phyloP scores from a whole-genome alignment of 30 jellyfish, hydroid and myxozoan genomes.

The Pelagia noctiluca region DNA sequence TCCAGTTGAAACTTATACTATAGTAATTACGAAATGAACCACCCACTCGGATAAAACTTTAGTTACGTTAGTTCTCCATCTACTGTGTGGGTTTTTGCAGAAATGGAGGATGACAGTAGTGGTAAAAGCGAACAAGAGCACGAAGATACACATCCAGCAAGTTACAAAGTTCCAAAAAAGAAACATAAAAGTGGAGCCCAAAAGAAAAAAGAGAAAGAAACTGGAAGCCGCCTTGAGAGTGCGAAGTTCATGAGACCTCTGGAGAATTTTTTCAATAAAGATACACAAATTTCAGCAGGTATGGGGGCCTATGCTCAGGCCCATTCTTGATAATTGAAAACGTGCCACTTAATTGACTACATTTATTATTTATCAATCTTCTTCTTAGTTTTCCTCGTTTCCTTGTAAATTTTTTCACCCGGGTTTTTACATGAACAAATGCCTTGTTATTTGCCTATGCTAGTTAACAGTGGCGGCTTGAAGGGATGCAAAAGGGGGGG shows the following conservation, averaged over 20 bases:
- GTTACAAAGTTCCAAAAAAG: slow-evolving; percentile 1
- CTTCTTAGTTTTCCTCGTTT: no score
- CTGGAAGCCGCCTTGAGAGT: neutral
- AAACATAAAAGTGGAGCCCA: slow-evolving; percentile 26
- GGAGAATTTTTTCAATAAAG: slow-evolving; percentile 5
- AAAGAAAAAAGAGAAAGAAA: slow-evolving; percentile 8
- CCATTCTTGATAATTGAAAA: neutral
- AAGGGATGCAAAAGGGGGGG: no score
- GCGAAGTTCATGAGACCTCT: neutral
- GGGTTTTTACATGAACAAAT: no score
- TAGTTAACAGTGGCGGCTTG: no score
- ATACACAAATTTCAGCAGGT: slow-evolving; percentile 1
- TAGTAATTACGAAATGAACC: neutral
- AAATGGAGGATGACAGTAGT: slow-evolving; percentile 2
- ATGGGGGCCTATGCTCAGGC: slow-evolving; percentile 7
- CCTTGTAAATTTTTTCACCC: no score
- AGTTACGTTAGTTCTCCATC: neutral
- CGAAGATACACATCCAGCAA: slow-evolving; percentile 15
- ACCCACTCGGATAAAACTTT: neutral
- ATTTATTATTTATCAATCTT: neutral
- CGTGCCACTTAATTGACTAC: neutral
- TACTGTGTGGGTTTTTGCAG: neutral
- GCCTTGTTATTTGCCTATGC: no score
- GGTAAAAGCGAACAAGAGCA: slow-evolving; percentile 3
- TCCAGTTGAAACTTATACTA: neutral